These are phyloP conservation scores for Sebastes nivosus DNA, from an alignment of 2,797 vertebrate genomes.

Conservation along the genomic window DNA sequence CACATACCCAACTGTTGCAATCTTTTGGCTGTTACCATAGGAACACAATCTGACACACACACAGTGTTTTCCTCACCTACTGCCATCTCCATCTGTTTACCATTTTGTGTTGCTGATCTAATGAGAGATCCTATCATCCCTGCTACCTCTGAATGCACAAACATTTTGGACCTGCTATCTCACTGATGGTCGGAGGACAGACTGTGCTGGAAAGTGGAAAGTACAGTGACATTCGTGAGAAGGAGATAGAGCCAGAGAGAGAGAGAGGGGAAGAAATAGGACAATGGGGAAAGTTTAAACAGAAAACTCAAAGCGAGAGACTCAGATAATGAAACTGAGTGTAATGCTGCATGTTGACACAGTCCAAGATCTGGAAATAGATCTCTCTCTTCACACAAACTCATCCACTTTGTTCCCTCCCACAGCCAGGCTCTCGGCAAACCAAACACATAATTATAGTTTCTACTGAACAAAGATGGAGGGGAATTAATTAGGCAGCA, in stretches of 20 bases:
- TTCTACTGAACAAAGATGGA: constrained; percentile 26
- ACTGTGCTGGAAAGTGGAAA: constrained; percentile 2
- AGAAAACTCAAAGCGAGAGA: background rate
- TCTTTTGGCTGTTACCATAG: constrained; percentile 63
- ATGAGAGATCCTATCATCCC: constrained; percentile 47
- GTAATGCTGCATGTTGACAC: background rate
- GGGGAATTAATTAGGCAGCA: constrained; percentile 39
- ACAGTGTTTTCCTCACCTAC: constrained; percentile 48
- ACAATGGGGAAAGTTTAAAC: background rate
- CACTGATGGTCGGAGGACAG: constrained; percentile 9
- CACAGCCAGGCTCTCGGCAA: constrained; percentile 21
- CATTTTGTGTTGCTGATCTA: constrained; percentile 56
- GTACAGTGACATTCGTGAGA: background rate
- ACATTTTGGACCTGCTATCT: constrained; percentile 28
- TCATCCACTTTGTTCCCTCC: constrained; percentile 16
- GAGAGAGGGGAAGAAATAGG: background rate
- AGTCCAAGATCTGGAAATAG: constrained; percentile 15
- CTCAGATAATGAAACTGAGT: background rate
- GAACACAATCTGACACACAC: constrained; percentile 47
- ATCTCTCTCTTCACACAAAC: constrained; percentile 6
- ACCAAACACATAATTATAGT: constrained; percentile 40
- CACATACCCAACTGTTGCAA: constrained; percentile 28
- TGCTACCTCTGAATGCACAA: constrained; percentile 24
- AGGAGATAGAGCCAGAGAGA: background rate
- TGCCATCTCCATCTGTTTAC: constrained; percentile 69